Conservation (phyloP, 2,888 invertebrate species). For the Dasypogon diadema region DNA sequence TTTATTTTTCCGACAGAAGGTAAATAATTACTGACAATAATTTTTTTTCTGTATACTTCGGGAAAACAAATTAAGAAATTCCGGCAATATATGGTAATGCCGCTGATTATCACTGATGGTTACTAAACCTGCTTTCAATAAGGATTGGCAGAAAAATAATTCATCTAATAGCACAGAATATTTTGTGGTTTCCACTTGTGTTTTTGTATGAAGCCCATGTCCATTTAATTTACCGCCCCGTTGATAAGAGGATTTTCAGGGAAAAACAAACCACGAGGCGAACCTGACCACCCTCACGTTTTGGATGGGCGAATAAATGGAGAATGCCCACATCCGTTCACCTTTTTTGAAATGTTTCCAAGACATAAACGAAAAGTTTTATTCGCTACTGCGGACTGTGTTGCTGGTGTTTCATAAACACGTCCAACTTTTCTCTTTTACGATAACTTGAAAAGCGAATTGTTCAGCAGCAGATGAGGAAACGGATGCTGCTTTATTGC, state of each 20-base stretch:
- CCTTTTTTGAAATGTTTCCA: constrained; percentile 24
- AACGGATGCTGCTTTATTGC: not conserved
- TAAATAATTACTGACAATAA: too few relatives aligned
- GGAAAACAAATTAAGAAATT: too few relatives aligned
- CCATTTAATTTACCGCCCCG: constrained; percentile 12
- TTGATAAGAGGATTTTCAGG: not conserved
- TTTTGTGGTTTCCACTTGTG: constrained; percentile 14
- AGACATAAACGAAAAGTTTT: constrained; percentile 25
- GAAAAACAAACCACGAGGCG: not conserved
- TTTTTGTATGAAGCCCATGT: not conserved
- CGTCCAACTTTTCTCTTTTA: constrained; percentile 14
- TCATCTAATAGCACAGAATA: not conserved
- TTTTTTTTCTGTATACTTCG: too few relatives aligned
- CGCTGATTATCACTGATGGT: too few relatives aligned
- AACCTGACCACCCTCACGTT: not conserved
- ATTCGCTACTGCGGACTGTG: not conserved
- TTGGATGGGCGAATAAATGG: not conserved
- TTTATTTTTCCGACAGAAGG: too few relatives aligned
- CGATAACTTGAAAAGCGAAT: not conserved
- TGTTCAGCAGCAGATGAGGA: not conserved
- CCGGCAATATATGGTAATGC: too few relatives aligned
- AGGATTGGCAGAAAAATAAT: not conserved
- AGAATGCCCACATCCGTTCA: not conserved
- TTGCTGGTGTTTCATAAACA: not conserved
- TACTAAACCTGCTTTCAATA: too few relatives aligned